Base-by-base conservation (phyloP, 2,113 vertebrate species). In the Drymodes brunneopygia region DNA sequence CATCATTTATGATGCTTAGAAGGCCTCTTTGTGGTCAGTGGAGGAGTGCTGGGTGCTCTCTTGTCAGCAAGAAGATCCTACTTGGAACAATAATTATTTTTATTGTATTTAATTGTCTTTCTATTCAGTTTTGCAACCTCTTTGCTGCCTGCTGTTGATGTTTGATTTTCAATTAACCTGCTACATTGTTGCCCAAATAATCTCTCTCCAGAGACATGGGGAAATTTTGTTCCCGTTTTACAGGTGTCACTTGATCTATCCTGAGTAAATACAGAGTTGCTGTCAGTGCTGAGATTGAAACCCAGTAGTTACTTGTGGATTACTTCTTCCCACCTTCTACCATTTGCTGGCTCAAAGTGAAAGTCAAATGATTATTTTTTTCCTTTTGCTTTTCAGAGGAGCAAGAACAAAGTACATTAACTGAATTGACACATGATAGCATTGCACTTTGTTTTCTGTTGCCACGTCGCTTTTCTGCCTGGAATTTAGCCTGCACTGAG, bases 361-460 rank as follows among this genome's bases (percentile, higher is more conserved):
- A 92, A 75, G 45, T 88, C 19, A 90, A 67, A 51, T 80, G 2
- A 27, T 9, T 74, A 38, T 86, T 47, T 51, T 71, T 91, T 87
- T 17, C 19, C 24, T 81, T 78, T 78, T 2, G 1, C 29, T 31
- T 93, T 60, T 88, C 17, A 10, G 20, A 44, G 50, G 47, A 61
- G 17, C 1, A 8, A 74, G 93, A 94, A 47, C 92, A 94, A 96
- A 94, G 82, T 97, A 48, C 95, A 18, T 66, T 67, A 92, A 92
- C 75, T 84, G 77, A 95, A 92, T 67, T 83, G 69, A 64, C 38
- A 2, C 3, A 2, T 2, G 5, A 42, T 60, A 78, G 56, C 47
- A 24, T 58, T 96, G 90, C 44, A 92, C 96, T 95, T 96, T 92
- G 95, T 88, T 79, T 93, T 88, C 53, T 96, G 36, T 81, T 81